Evolutionary conservation across 2,888 invertebrate genomes (phyloP).

Genomic region (Caenorhabditis imperialis): DNA sequence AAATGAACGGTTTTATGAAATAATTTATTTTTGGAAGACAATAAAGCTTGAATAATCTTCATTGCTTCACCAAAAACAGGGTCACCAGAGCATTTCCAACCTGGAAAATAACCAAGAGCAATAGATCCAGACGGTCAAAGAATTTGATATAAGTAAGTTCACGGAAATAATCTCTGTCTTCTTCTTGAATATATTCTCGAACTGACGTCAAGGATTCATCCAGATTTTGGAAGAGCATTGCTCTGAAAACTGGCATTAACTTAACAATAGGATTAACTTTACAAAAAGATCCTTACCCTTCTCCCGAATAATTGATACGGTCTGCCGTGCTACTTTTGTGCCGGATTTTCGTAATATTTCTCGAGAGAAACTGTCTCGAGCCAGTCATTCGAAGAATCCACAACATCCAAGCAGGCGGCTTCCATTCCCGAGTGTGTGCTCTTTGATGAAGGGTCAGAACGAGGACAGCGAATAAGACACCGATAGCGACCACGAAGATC

Average conservation of each 20-base stretch:
- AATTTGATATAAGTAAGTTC: conserved; percentile 61
- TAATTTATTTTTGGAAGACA: no score
- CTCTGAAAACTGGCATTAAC: no score
- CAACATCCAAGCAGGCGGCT: conserved; percentile 51
- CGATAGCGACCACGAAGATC: conserved; percentile 67
- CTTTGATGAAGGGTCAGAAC: conserved; percentile 61
- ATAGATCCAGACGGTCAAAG: conserved; percentile 63
- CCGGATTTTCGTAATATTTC: conserved; percentile 39
- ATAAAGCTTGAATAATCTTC: conserved; percentile 1
- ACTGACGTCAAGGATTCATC: conserved; percentile 34
- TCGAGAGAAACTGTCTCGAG: conserved; percentile 37
- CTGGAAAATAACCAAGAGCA: conserved; percentile 61
- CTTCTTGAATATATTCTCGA: conserved; percentile 50
- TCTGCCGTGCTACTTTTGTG: conserved; percentile 11
- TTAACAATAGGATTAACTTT: not conserved
- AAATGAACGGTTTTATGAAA: no score
- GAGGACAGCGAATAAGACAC: conserved; percentile 59
- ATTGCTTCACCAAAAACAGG: conserved; percentile 37
- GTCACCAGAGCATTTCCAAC: conserved; percentile 51
- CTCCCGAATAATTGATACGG: conserved; percentile 35
- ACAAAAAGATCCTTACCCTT: conserved; percentile 18
- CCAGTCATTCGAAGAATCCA: conserved; percentile 49
- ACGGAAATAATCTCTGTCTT: conserved; percentile 53
- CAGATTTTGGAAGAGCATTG: conserved; percentile 31
- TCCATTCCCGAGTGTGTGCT: conserved; percentile 60